Evolutionary conservation across 2,113 vertebrate genomes (phyloP).

Genomic region (Pardalotus punctatus): DNA sequence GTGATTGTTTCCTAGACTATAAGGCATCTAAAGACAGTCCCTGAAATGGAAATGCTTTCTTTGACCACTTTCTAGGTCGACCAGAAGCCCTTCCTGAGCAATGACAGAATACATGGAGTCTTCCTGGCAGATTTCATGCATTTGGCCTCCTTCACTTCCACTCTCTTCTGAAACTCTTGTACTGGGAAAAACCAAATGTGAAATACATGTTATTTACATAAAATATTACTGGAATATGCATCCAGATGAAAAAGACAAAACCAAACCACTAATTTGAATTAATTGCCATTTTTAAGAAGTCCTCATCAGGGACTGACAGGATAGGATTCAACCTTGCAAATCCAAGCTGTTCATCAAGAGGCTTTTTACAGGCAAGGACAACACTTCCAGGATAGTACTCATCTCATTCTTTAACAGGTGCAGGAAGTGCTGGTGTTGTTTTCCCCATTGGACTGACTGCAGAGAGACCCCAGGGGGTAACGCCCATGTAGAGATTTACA

Average conservation of each 20-base stretch:
- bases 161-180: background rate
- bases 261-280: background rate
- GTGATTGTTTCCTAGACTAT: background rate
- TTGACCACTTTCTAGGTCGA: background rate
- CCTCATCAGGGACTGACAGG: background rate
- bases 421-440: background rate
- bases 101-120: background rate
- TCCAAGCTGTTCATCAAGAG: background rate
- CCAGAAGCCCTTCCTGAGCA: background rate
- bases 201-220: background rate
- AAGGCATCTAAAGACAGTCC: background rate
- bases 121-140: background rate
- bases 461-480: background rate
- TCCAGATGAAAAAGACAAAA: background rate
- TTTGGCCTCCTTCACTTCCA: background rate
- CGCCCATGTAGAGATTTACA: background rate
- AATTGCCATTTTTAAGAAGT: background rate
- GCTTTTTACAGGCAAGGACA: background rate
- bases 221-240: background rate
- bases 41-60: background rate
- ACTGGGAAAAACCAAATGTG: background rate
- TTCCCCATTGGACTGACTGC: background rate
- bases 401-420: background rate
- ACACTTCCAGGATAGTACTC: background rate
- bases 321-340: background rate